Conservation (phyloP, 2,888 invertebrate species). For the Ophioninae sp. region DNA sequence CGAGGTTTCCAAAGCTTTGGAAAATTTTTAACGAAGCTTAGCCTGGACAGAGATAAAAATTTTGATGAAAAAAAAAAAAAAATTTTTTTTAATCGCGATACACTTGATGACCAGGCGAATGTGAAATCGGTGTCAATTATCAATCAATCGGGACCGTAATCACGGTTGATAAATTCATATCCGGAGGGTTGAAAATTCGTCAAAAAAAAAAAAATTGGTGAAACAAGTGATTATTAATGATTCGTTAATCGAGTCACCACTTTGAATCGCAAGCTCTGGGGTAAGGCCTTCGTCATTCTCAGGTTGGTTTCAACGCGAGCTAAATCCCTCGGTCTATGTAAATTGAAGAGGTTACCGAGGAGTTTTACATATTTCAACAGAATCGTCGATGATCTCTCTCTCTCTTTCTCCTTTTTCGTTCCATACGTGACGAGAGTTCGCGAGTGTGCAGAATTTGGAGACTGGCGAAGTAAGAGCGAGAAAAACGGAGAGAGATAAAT, state of each 20-base stretch:
- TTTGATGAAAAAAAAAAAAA: no score
- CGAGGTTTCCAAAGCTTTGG: no score
- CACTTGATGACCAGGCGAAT: neutral
- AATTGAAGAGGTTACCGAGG: slow-evolving; percentile 80
- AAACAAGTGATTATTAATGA: slow-evolving; percentile 36
- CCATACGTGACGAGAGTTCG: slow-evolving; percentile 42
- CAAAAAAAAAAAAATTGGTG: slow-evolving; percentile 7
- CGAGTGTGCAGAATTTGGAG: slow-evolving; percentile 50
- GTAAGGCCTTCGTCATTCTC: neutral
- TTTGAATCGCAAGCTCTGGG: slow-evolving; percentile 70
- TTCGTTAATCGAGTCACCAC: slow-evolving; percentile 62
- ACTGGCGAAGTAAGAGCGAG: slow-evolving; percentile 55
- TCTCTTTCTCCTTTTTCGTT: slow-evolving; percentile 61
- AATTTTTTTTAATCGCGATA: no score
- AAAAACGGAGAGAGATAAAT: slow-evolving; percentile 58
- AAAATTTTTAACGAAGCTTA: no score
- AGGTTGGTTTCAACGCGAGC: neutral
- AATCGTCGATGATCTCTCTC: slow-evolving; percentile 46
- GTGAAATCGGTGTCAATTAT: neutral
- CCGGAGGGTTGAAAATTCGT: neutral
- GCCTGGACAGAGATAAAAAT: no score
- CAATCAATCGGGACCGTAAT: no score
- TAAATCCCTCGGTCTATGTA: slow-evolving; percentile 75
- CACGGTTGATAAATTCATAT: neutral
- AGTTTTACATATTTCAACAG: slow-evolving; percentile 81